Evolutionary conservation across 2,888 invertebrate genomes (phyloP).

Genomic region (Sphaerophoria rueppellii): DNA sequence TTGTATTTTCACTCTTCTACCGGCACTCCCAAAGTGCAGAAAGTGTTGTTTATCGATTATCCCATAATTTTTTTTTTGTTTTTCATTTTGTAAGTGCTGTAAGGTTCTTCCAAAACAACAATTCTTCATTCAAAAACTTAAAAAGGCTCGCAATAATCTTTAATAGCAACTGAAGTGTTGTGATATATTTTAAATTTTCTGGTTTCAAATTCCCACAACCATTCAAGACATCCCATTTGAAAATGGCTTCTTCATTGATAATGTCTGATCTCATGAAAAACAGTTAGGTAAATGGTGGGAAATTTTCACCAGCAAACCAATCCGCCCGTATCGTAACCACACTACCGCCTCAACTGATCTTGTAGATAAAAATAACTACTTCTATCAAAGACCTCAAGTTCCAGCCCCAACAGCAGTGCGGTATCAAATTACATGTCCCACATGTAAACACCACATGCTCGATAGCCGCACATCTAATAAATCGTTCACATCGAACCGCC

Average conservation of each 20-base stretch:
- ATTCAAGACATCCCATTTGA: background rate
- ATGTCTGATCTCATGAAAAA: conserved; percentile 17
- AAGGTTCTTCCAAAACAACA: no score
- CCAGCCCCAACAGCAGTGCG: conserved; percentile 17
- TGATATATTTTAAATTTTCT: no score
- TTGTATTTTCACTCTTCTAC: no score
- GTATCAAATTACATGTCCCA: conserved; percentile 62
- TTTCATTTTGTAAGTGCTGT: no score
- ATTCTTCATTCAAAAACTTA: no score
- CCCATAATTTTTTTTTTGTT: no score
- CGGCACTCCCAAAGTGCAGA: no score
- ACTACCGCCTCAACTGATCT: conserved; percentile 22
- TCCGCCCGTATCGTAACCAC: conserved; percentile 45
- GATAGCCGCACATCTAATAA: conserved; percentile 55
- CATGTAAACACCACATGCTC: conserved; percentile 32
- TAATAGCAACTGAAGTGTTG: no score
- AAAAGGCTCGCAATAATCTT: no score
- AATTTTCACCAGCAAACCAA: conserved; percentile 17
- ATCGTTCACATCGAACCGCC: conserved; percentile 42
- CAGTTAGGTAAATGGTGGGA: conserved; percentile 49
- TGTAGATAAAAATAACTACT: conserved; percentile 41
- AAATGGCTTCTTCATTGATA: conserved; percentile 15
- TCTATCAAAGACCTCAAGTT: background rate
- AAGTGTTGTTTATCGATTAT: no score
- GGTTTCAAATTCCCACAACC: no score